A percentile compares a stretch with the other conserved stretches of the same genome.
Conservation (phyloP, 2,113 vertebrate species). For the Brachypodius melanocephalos region DNA sequence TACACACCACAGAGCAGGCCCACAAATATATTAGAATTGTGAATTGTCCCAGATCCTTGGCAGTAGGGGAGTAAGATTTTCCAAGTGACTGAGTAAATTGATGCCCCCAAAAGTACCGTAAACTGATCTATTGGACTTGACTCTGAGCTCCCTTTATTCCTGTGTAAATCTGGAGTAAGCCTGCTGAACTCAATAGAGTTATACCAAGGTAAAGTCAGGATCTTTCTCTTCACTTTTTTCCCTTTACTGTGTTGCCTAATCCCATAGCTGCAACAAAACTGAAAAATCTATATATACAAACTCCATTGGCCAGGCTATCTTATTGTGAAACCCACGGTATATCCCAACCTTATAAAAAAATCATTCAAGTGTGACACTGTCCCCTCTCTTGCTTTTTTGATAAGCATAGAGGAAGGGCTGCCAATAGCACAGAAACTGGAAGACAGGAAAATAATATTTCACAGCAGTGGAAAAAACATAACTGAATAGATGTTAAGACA, state of each 20-base stretch:
- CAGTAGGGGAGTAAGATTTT: slow-evolving; percentile 21
- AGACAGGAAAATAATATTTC: background rate
- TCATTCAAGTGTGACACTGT: slow-evolving; percentile 17
- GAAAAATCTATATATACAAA: slow-evolving; percentile 30
- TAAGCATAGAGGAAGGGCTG: slow-evolving; percentile 20
- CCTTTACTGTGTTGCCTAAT: background rate
- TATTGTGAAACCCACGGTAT: slow-evolving; percentile 27
- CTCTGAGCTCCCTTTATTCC: background rate
- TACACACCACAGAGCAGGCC: background rate
- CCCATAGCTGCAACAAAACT: background rate
- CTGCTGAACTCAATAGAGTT: background rate
- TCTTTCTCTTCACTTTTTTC: background rate
- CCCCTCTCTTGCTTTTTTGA: slow-evolving; percentile 17
- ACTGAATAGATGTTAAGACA: background rate
- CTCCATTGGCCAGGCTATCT: slow-evolving; percentile 12
- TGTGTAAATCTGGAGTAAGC: background rate
- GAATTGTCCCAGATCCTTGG: slow-evolving; percentile 1
- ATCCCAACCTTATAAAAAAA: slow-evolving; percentile 43
- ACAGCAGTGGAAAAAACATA: background rate
- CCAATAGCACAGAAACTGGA: background rate
- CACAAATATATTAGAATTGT: slow-evolving; percentile 3
- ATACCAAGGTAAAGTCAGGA: background rate
- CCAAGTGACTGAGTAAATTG: slow-evolving; percentile 29
- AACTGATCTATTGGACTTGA: slow-evolving; percentile 12
- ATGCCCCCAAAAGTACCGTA: background rate